These are phyloP conservation scores for Leptura quadrifasciata DNA, from an alignment of 2,888 invertebrate genomes.

Conservation along the genomic window DNA sequence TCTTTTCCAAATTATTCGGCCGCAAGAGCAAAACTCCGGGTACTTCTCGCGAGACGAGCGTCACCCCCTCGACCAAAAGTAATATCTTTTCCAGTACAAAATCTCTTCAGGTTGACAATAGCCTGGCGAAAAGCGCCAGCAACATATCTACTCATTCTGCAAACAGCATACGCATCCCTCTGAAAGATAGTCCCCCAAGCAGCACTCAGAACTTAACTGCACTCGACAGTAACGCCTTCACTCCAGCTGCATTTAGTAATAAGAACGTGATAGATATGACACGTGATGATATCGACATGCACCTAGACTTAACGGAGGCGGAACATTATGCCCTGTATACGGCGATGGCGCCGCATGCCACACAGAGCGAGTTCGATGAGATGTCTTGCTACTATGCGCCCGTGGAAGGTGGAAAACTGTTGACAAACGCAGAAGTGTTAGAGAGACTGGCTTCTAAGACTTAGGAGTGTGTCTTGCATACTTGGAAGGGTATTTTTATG, in stretches of 20 bases:
- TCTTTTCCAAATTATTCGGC: conserved; percentile 81
- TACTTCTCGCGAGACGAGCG: conserved; percentile 66
- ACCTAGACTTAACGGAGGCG: conserved; percentile 87
- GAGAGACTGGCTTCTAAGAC: conserved; percentile 62
- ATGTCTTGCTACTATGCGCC: conserved; percentile 91
- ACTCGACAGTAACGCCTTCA: conserved; percentile 15
- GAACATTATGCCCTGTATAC: conserved; percentile 93
- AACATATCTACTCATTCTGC: conserved; percentile 63
- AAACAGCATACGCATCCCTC: conserved; percentile 79
- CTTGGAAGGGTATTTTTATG: conserved; percentile 38
- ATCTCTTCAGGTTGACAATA: conserved; percentile 55
- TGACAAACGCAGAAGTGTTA: conserved; percentile 69
- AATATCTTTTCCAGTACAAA: conserved; percentile 49
- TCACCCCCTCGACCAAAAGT: conserved; percentile 56
- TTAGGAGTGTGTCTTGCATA: conserved; percentile 55
- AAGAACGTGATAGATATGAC: conserved; percentile 50
- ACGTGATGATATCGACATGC: conserved; percentile 67
- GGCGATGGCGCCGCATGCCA: conserved; percentile 89
- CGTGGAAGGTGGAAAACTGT: conserved; percentile 85
- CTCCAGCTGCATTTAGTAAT: conserved; percentile 10
- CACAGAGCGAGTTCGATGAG: conserved; percentile 91
- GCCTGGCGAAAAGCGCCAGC: conserved; percentile 71
- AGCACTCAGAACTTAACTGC: conserved; percentile 40
- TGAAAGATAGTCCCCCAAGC: conserved; percentile 77
- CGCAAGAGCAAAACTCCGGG: conserved; percentile 74